These are phyloP conservation scores for Panagrolaimus sp. DNA, from an alignment of 1,140 invertebrate genomes.

Conservation along the genomic window DNA sequence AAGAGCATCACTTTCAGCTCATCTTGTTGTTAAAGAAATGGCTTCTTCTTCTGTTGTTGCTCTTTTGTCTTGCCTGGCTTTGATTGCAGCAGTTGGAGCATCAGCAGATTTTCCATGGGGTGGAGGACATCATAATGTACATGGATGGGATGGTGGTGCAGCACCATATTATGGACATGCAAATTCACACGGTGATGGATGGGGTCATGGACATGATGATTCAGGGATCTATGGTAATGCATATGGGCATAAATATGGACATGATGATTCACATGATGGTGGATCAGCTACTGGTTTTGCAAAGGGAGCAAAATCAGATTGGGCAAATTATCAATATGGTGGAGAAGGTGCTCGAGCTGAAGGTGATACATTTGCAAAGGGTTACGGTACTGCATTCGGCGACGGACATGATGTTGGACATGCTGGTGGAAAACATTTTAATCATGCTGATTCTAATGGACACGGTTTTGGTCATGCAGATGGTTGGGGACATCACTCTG, in stretches of 20 bases:
- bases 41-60: no score
- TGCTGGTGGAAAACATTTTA: background rate
- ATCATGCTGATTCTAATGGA: background rate
- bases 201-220: background rate
- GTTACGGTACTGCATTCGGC: constrained; percentile 11
- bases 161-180: background rate
- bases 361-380: constrained; percentile 1
- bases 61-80: no score
- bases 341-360: constrained; percentile 8
- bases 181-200: background rate
- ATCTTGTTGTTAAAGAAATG: no score
- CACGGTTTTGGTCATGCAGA: background rate
- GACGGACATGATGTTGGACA: constrained; percentile 4
- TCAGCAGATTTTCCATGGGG: background rate
- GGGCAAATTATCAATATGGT: constrained; percentile 14
- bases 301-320: constrained; percentile 1
- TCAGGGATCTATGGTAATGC: background rate
- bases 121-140: background rate
- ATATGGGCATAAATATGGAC: constrained; percentile 4
- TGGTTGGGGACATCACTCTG: constrained; percentile 1
- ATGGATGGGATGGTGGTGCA: background rate
- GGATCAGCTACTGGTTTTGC: background rate
- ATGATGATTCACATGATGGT: background rate
- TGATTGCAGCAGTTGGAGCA: no score
- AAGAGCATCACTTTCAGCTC: no score